A percentile compares a stretch with the other conserved stretches of the same genome.
These are phyloP conservation scores for Scolopax mira DNA, from an alignment of 2,113 vertebrate species.

Conservation along the genomic window DNA sequence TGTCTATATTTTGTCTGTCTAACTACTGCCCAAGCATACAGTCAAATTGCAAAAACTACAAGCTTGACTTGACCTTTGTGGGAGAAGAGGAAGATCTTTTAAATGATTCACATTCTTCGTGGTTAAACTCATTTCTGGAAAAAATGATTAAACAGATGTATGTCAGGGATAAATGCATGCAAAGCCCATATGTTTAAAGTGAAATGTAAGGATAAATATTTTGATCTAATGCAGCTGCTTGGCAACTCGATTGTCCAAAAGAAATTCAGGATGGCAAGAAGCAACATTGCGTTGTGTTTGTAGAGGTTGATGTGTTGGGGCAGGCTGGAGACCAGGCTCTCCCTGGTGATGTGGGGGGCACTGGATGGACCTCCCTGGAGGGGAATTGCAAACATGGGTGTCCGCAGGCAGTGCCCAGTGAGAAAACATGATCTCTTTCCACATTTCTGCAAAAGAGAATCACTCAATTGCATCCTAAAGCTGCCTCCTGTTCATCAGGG, in stretches of 20 bases:
- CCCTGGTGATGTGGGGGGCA: not conserved
- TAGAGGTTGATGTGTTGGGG: not conserved
- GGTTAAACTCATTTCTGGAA: not conserved
- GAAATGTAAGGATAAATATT: not conserved
- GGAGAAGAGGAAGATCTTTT: not conserved
- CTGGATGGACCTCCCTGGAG: not conserved
- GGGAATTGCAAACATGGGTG: not conserved
- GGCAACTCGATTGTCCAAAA: not conserved
- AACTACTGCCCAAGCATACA: not conserved
- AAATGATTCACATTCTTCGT: not conserved
- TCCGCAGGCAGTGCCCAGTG: not conserved
- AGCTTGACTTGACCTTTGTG: not conserved
- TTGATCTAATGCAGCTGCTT: not conserved
- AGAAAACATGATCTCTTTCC: not conserved
- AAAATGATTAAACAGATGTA: not conserved
- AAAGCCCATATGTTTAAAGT: not conserved
- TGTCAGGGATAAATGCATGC: not conserved
- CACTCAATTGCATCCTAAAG: not conserved
- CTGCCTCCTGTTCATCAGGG: not conserved
- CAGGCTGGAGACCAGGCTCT: rapidly evolving
- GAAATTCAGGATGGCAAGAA: not conserved
- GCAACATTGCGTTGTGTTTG: not conserved
- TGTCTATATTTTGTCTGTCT: not conserved
- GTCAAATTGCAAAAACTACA: not conserved
- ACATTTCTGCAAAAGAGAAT: not conserved